Evolutionary conservation across 30 jellyfish, hydroid and myxozoan genomes (phyloP), one percentile per base, ranked within the genome.

Genomic region (Aurelia sp.): DNA sequence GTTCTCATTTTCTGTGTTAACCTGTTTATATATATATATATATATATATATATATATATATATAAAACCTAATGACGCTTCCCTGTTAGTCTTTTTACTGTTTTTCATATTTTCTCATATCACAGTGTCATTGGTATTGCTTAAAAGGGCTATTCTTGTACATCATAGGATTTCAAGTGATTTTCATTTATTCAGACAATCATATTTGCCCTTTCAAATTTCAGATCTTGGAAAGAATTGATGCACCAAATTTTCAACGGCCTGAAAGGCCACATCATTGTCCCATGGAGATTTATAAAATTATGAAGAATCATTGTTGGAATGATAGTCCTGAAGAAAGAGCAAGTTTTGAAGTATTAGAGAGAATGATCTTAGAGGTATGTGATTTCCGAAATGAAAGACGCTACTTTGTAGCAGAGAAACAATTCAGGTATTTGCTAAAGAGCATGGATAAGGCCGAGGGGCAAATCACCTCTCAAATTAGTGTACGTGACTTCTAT

Each of bases 221-320:
- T 19, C 50, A 95, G 99, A 95, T 95, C 67, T 67, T 95, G 17
- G 97, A 89, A 22, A 89, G 66, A 76, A 95, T 95, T 85, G 97
- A 89, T 55, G 97, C 95, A 20, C 99, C 99, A 8, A 67, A 77
- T 63, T 85, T 62, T 82, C 88, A 78, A 31, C 85, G 99, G 18
- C 97, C 93, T 3, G 91, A 84, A 40, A 21, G 94, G n/a, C 99
- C 99, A 20, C 87, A 76, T 44, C 88, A 89, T 44, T 95, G 99
- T 61, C 99, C 99, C 6, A 48, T 80, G 7, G 96, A 67, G 15
- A 85, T 95, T 18, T 95, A 95, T 82, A 71, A 63, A 58, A 84
- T 87, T 35, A 76, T 89, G 66, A 78, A 72, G 44, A 75, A 80
- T 52, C 76, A 64, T 64, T 95, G 99, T 69, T 95, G 99, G 99